Conservation (phyloP, 92 coral and sea anemone genomes). For the Ricordea florida region DNA sequence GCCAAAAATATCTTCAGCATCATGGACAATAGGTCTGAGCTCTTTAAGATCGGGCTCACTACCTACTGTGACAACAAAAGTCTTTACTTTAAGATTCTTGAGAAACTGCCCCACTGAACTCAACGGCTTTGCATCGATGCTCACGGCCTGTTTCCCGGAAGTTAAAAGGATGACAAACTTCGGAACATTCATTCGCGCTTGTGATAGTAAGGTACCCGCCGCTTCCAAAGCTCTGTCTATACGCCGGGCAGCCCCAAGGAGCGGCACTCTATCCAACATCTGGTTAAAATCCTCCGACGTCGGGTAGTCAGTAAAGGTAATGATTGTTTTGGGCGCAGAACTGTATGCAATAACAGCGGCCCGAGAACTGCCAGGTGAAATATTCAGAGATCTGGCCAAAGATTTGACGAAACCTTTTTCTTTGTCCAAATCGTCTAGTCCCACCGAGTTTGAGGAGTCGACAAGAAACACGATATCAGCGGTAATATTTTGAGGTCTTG, state of each 20-base stretch:
- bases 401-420: constrained; percentile 62
- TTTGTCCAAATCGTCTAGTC: constrained; percentile 27
- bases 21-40: constrained; percentile 58
- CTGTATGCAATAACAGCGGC: constrained; percentile 56
- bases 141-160: constrained; percentile 67
- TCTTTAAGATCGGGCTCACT: constrained; percentile 50
- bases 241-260: constrained; percentile 68
- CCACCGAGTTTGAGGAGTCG: constrained; percentile 71
- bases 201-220: constrained; percentile 40
- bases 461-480: constrained; percentile 70
- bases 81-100: constrained; percentile 63
- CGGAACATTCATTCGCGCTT: constrained; percentile 58
- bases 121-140: constrained; percentile 27
- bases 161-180: constrained; percentile 79
- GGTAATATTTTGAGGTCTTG: constrained; percentile 17
- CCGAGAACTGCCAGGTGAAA: constrained; percentile 59
- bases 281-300: constrained; percentile 34
- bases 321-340: constrained; percentile 18
- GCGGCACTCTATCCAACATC: constrained; percentile 60
- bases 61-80: constrained; percentile 80
- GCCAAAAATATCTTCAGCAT: constrained; percentile 57
- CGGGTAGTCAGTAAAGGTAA: constrained; percentile 40
- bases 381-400: constrained; percentile 56
- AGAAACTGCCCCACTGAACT: constrained; percentile 58
- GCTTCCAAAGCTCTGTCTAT: constrained; percentile 60